These are phyloP conservation scores for Nemurella pictetii DNA, from an alignment of 2,888 invertebrate genomes.

Conservation along the genomic window DNA sequence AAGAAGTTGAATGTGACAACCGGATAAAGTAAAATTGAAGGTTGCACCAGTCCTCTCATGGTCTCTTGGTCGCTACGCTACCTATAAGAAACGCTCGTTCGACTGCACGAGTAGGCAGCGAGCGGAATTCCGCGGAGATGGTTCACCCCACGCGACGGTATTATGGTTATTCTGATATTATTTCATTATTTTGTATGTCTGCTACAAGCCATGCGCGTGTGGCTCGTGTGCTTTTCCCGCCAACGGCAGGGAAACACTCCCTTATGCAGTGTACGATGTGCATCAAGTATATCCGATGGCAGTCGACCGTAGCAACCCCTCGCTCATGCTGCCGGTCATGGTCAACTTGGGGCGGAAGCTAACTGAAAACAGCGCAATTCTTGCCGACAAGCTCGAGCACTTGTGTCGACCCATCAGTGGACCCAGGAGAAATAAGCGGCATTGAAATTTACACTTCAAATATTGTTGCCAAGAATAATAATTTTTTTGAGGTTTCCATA, in stretches of 20 bases:
- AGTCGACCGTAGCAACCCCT: conserved; percentile 6
- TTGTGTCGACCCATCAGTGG: no score
- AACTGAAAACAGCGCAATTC: not conserved
- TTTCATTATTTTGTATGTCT: not conserved
- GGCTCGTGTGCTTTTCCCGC: conserved; percentile 3
- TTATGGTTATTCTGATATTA: not conserved
- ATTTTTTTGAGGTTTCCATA: no score
- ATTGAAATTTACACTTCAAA: no score
- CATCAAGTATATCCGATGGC: not conserved
- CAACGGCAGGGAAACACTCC: conserved; percentile 1
- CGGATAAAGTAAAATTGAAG: not conserved
- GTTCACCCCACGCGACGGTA: conserved; percentile 29
- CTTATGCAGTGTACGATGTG: not conserved
- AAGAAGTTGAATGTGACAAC: not conserved
- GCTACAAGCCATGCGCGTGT: not conserved
- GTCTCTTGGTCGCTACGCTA: not conserved
- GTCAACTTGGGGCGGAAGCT: not conserved
- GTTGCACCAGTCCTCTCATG: not conserved
- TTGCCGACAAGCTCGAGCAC: not conserved
- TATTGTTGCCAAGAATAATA: no score
- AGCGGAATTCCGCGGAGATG: conserved; percentile 26
- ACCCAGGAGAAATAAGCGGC: no score
- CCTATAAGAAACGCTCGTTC: not conserved
- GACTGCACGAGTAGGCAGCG: not conserved
- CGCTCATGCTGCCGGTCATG: not conserved